These are phyloP conservation scores for Prionchulus punctatus DNA, from an alignment of 2,888 invertebrate species.

Conservation along the genomic window DNA sequence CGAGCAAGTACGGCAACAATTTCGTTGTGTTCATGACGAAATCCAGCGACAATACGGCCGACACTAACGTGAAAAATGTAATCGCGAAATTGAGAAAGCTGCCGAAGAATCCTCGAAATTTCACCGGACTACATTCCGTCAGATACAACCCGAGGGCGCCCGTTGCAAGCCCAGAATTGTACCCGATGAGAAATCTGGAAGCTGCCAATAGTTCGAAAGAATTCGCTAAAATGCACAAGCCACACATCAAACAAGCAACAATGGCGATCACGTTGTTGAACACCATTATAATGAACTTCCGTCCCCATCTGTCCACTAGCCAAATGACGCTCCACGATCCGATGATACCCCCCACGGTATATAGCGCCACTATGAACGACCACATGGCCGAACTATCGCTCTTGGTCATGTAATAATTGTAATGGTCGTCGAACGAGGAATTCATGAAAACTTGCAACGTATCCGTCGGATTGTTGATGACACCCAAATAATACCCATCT, in stretches of 20 bases:
- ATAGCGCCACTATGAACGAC: background rate
- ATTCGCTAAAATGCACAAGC: background rate
- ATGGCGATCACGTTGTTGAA: background rate
- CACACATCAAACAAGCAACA: background rate
- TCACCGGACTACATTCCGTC: conserved; percentile 9
- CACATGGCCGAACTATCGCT: background rate
- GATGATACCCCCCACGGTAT: conserved; percentile 1
- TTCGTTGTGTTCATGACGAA: background rate
- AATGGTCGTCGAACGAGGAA: background rate
- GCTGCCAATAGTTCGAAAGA: conserved; percentile 4
- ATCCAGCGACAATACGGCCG: background rate
- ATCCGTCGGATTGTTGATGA: background rate
- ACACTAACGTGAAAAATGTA: conserved; percentile 7
- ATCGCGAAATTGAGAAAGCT: conserved; percentile 8
- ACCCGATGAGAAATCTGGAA: conserved; percentile 4
- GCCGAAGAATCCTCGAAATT: background rate
- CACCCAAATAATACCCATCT: conserved; percentile 4
- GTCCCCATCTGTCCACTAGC: conserved; percentile 1
- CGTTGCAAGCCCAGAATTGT: conserved; percentile 1
- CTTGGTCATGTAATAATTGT: background rate
- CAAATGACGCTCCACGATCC: background rate
- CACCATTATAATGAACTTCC: conserved; percentile 5
- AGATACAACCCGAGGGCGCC: conserved; percentile 6
- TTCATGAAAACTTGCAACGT: background rate
- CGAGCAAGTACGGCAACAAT: conserved; percentile 2